A percentile compares a stretch with the other conserved stretches of the same genome.
Evolutionary conservation across 2,797 vertebrate species (phyloP).

Genomic region (Poecilia gillii): DNA sequence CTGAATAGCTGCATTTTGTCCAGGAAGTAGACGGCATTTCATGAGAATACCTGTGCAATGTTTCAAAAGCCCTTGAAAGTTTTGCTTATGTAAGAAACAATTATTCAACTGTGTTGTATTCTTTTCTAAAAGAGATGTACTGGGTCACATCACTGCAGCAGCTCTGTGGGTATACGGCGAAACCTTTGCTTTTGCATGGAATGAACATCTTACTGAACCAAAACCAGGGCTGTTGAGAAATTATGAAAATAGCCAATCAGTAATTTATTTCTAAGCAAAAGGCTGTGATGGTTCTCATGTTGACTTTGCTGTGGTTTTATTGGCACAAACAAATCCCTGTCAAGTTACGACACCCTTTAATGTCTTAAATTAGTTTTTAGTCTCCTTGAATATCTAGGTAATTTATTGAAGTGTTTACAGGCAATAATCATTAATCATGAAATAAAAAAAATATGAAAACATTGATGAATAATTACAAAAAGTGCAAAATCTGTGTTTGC

Average conservation of each 20-base stretch:
- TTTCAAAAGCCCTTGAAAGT: conserved; percentile 12
- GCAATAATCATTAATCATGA: neutral
- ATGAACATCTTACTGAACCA: conserved; percentile 14
- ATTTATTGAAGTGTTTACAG: neutral
- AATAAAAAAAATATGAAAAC: neutral
- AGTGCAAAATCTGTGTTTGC: neutral
- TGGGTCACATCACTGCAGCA: neutral
- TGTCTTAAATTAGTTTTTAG: conserved; percentile 45
- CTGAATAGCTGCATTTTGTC: neutral
- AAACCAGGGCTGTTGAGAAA: conserved; percentile 24
- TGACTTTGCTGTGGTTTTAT: conserved; percentile 58
- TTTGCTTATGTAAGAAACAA: neutral
- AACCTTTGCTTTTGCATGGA: conserved; percentile 13
- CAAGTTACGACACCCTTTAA: conserved; percentile 59
- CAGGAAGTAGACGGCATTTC: no score
- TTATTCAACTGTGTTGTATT: neutral
- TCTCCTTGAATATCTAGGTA: neutral
- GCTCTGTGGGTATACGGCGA: neutral
- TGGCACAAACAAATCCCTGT: conserved; percentile 53
- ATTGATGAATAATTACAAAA: neutral
- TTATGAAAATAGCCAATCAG: conserved; percentile 24
- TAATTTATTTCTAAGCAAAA: conserved; percentile 39
- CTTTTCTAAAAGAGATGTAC: conserved; percentile 1
- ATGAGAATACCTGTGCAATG: neutral
- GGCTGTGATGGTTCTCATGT: conserved; percentile 40